Percentiles rank a stretch among this genome's conserved stretches.
These are phyloP conservation scores for Calameuta filiformis DNA, from an alignment of 2,888 invertebrate genomes.

Conservation along the genomic window DNA sequence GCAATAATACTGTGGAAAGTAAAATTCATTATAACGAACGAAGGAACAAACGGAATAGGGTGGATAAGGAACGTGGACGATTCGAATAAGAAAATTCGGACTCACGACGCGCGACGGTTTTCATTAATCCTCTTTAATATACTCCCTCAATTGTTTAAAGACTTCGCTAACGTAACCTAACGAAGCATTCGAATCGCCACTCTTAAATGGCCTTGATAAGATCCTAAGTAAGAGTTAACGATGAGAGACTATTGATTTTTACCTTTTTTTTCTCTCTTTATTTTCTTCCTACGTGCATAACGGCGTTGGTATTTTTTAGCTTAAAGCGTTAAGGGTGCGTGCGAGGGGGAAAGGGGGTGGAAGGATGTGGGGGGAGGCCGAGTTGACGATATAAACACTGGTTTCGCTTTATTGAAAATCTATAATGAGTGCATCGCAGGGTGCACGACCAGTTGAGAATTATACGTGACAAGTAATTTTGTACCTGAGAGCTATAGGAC, in stretches of 20 bases:
- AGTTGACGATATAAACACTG: constrained; percentile 25
- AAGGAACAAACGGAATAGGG: background rate
- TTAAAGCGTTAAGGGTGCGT: constrained; percentile 15
- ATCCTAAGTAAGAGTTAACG: constrained; percentile 30
- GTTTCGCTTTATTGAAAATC: constrained; percentile 38
- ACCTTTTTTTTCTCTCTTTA: no score
- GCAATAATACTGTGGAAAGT: no score
- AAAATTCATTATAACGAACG: no score
- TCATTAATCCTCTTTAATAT: background rate
- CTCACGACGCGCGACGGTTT: no score
- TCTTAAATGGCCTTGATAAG: constrained; percentile 46
- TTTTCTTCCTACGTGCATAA: constrained; percentile 12
- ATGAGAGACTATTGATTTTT: constrained; percentile 28
- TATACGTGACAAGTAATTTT: constrained; percentile 23
- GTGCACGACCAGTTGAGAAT: constrained; percentile 29
- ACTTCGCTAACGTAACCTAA: background rate
- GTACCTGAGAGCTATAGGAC: constrained; percentile 36
- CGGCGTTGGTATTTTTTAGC: constrained; percentile 27
- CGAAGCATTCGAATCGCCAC: constrained; percentile 29
- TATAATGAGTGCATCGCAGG: constrained; percentile 28
- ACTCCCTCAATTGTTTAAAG: background rate
- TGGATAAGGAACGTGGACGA: background rate
- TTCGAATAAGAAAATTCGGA: background rate
- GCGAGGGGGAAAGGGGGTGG: background rate
- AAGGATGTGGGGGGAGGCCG: background rate